Evolutionary conservation across 1,140 invertebrate species (phyloP).

Genomic region (Mizuhopecten yessoensis): DNA sequence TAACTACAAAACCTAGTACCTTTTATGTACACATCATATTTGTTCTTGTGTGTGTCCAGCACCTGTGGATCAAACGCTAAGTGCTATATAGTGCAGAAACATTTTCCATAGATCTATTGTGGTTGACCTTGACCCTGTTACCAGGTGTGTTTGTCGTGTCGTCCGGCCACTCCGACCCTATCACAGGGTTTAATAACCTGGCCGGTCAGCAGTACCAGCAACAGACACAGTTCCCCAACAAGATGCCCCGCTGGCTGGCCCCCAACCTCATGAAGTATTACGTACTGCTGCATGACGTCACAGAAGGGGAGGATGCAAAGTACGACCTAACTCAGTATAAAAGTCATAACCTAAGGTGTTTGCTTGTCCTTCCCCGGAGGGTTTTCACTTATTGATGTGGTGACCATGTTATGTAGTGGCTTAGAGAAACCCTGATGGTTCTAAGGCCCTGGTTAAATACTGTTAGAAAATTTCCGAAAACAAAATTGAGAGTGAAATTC

Average conservation of each 20-base stretch:
- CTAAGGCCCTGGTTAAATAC: background rate
- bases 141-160: conserved; percentile 90
- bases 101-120: background rate
- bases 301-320: conserved; percentile 87
- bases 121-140: conserved; percentile 67
- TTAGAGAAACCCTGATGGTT: background rate
- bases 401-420: background rate
- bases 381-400: background rate
- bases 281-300: conserved; percentile 94
- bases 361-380: conserved; percentile 34
- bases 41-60: no score
- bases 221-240: conserved; percentile 87
- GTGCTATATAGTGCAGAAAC: background rate
- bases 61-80: no score
- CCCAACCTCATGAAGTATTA: conserved; percentile 93
- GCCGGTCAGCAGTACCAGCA: conserved; percentile 91
- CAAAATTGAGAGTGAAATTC: no score
- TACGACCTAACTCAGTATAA: conserved; percentile 78
- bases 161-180: conserved; percentile 90
- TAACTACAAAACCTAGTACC: no score
- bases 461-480: no score
- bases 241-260: conserved; percentile 92
- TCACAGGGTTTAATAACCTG: conserved; percentile 90
- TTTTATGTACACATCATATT: no score
- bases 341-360: conserved; percentile 58